These are phyloP conservation scores for Drosophila carrolli DNA, from an alignment of 1,140 invertebrate species.

Conservation along the genomic window DNA sequence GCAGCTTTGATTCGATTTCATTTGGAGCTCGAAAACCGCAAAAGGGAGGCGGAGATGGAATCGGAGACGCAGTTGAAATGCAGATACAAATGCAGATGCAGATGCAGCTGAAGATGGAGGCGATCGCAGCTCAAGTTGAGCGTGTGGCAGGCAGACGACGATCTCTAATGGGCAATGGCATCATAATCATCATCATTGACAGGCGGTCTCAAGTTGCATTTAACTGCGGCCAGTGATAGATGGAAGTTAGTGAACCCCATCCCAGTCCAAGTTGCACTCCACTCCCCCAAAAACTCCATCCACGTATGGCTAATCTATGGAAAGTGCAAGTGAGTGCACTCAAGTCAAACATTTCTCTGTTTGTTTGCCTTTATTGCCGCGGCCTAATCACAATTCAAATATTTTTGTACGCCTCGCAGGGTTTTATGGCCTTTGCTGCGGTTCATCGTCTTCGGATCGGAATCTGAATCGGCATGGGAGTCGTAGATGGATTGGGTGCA, in stretches of 20 bases:
- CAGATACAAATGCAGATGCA: constrained; percentile 18
- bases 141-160: constrained; percentile 77
- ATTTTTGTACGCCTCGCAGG: constrained; percentile 61
- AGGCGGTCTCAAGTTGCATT: constrained; percentile 75
- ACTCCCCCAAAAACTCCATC: constrained; percentile 9
- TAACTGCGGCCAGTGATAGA: constrained; percentile 67
- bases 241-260: constrained; percentile 67
- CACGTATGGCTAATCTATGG: constrained; percentile 27
- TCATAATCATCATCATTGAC: constrained; percentile 57
- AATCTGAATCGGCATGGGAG: constrained; percentile 18
- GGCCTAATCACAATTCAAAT: constrained; percentile 75
- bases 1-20: constrained; percentile 75
- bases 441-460: constrained; percentile 55
- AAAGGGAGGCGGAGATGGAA: constrained; percentile 27
- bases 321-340: constrained; percentile 78
- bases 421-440: constrained; percentile 55
- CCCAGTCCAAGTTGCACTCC: constrained; percentile 18
- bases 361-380: constrained; percentile 45
- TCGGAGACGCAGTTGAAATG: constrained; percentile 4
- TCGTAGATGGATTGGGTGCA: constrained; percentile 49
- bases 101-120: constrained; percentile 33
- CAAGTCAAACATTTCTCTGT: constrained; percentile 51
- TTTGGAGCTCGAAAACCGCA: constrained; percentile 55
- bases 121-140: constrained; percentile 47
- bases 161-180: constrained; percentile 69